These are phyloP conservation scores for Caenorhabditis briggsae DNA, from an alignment of 1,140 invertebrate species.

Conservation along the genomic window DNA sequence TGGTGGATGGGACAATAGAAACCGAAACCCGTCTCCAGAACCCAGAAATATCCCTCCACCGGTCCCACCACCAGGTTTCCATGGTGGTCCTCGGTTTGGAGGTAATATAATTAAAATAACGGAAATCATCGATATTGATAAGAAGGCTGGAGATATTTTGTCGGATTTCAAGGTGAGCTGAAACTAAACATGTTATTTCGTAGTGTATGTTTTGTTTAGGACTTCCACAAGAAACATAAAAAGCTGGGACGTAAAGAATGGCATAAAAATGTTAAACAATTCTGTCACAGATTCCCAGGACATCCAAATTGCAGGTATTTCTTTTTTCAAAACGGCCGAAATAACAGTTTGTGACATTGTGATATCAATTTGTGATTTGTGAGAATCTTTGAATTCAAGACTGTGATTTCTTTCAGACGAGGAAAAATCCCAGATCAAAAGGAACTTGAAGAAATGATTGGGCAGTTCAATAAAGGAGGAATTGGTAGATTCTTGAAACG, in stretches of 20 bases:
- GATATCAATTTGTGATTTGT: too few species aligned
- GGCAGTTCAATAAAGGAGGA: not conserved
- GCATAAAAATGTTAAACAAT: constrained; percentile 41
- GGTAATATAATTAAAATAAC: constrained; percentile 18
- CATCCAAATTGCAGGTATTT: constrained; percentile 55
- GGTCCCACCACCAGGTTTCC: constrained; percentile 24
- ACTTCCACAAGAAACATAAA: constrained; percentile 12
- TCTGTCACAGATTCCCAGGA: constrained; percentile 57
- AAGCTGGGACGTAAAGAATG: constrained; percentile 37
- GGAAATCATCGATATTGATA: constrained; percentile 25
- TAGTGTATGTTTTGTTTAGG: not conserved
- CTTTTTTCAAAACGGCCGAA: too few species aligned
- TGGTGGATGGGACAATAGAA: not conserved
- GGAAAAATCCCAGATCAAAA: constrained; percentile 36
- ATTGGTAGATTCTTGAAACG: constrained; percentile 45
- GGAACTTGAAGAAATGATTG: constrained; percentile 35
- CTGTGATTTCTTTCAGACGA: too few species aligned
- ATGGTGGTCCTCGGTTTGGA: not conserved
- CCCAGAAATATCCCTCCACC: constrained; percentile 3
- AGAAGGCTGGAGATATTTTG: constrained; percentile 13
- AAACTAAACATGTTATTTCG: not conserved
- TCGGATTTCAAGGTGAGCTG: not conserved
- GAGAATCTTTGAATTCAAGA: too few species aligned
- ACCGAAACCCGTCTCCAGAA: not conserved
- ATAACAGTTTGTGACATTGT: too few species aligned